Evolutionary conservation across 2,888 invertebrate species (phyloP).

Genomic region (Autographa gamma): DNA sequence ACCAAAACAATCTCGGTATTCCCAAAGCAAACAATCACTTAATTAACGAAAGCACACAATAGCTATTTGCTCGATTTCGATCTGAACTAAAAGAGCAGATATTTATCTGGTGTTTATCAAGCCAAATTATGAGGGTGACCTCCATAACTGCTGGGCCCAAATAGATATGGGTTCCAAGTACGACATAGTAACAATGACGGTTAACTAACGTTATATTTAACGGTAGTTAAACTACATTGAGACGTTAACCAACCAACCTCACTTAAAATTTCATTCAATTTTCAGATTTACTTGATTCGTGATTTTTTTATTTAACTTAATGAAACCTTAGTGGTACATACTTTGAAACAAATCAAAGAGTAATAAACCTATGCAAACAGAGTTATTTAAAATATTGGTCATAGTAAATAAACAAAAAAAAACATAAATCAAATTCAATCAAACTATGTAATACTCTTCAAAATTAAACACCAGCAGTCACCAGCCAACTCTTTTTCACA

Average conservation of each 20-base stretch:
- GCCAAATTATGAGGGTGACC: slow-evolving; percentile 32
- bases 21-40: neutral
- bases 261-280: neutral
- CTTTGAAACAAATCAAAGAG: no score
- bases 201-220: neutral
- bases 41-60: slow-evolving; percentile 1
- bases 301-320: no score
- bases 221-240: neutral
- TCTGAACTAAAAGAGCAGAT: slow-evolving; percentile 14
- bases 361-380: no score
- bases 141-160: slow-evolving; percentile 26
- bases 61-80: neutral
- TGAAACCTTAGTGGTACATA: no score
- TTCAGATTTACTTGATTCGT: neutral
- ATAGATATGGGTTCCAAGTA: slow-evolving; percentile 27
- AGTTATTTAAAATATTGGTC: no score
- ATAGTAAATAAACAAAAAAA: no score
- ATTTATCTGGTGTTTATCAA: slow-evolving; percentile 36
- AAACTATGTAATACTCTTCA: no score
- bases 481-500: neutral
- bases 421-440: no score
- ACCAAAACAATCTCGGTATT: neutral
- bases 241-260: neutral
- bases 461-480: no score
- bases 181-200: slow-evolving; percentile 18